Base-by-base conservation (phyloP, 2,888 invertebrate genomes). In the Acanthosepion esculentum region DNA sequence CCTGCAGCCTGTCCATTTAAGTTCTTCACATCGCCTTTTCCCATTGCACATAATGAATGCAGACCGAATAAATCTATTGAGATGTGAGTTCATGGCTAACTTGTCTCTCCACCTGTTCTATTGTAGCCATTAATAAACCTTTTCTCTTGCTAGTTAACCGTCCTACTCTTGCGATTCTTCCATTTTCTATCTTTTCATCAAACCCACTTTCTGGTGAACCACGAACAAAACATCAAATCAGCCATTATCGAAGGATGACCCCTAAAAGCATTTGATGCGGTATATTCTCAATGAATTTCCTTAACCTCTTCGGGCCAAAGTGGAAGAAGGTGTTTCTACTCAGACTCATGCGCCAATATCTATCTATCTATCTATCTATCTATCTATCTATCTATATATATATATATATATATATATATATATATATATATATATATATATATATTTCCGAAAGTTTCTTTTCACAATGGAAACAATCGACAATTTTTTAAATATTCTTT, bases 11-110 rank as follows among this genome's bases (percentile, higher is more conserved):
- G 12, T 78, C 78, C n/a, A n/a, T 78, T n/a, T 12, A 33, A 78
- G n/a, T 78, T 78, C n/a, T 78, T 33, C n/a, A 10, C 12, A 78
- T 78, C 3, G 78, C n/a, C 78, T 78, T 78, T 64, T 33, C n/a
- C 18, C 78, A n/a, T n/a, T 15, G 59, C 59, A 23, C 59, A 59
- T 5, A 78, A 15, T n/a, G n/a, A 78, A 78, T 78, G 18, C n/a
- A 78, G n/a, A 33, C 12, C n/a, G n/a, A n/a, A 78, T 12, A n/a
- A 26, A 23, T 8, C n/a, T n/a, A 78, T 78, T 78, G 78, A 78
- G 78, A n/a, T 78, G 78, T 78, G 78, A 78, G n/a, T 78, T 78
- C n/a, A 78, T 78, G 78, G n/a, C 78, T 78, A 78, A n/a, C n/a
- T 78, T 78, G 15, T 78, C n/a, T n/a, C n/a, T n/a, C 8, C 78